These are phyloP conservation scores for Periophthalmodon schlosseri DNA, from an alignment of 2,113 vertebrate genomes.

Conservation along the genomic window DNA sequence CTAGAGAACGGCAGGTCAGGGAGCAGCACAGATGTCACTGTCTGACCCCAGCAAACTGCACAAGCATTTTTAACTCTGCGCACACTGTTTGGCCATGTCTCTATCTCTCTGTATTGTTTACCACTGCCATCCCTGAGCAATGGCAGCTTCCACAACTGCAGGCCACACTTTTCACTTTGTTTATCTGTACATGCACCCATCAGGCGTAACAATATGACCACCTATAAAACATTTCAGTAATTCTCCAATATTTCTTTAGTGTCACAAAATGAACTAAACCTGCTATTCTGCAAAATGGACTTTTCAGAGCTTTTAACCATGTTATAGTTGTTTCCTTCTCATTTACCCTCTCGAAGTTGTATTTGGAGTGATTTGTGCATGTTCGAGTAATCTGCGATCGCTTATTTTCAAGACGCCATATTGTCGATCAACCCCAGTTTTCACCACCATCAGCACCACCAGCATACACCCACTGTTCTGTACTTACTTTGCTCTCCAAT, in stretches of 20 bases:
- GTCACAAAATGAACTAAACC: neutral
- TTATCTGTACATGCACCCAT: neutral
- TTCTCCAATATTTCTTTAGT: neutral
- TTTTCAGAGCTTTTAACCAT: neutral
- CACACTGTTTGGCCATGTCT: slow-evolving; percentile 11
- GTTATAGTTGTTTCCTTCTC: too few relatives aligned
- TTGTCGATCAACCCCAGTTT: too few relatives aligned
- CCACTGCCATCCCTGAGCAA: slow-evolving; percentile 19
- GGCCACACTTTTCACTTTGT: neutral
- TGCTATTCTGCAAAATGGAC: too few relatives aligned
- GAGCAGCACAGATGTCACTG: slow-evolving; percentile 43
- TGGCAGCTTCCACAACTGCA: neutral
- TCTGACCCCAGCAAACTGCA: slow-evolving; percentile 39
- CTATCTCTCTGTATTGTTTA: slow-evolving; percentile 14
- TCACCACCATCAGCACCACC: too few relatives aligned
- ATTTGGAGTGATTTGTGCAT: too few relatives aligned
- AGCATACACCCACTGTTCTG: too few relatives aligned
- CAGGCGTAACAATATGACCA: neutral
- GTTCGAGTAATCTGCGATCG: too few relatives aligned
- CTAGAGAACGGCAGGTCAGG: slow-evolving; percentile 43
- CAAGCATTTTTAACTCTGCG: slow-evolving; percentile 29
- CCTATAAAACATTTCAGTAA: neutral
- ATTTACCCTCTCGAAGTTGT: too few relatives aligned
- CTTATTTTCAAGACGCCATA: too few relatives aligned
- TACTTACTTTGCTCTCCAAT: too few relatives aligned